Conservation (phyloP, 92 coral and sea anemone species). For the Epizoanthus scotinus region DNA sequence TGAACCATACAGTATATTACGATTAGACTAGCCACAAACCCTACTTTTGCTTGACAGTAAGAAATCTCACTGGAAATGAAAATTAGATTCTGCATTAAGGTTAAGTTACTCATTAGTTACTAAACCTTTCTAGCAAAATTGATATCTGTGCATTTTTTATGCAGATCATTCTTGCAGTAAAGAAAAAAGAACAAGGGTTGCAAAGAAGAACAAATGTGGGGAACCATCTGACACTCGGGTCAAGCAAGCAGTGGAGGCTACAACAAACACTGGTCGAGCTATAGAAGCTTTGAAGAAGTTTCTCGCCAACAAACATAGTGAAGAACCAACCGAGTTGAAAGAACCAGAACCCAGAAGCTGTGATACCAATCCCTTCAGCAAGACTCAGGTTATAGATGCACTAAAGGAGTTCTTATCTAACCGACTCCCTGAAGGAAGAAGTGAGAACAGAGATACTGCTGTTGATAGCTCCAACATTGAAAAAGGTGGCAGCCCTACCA, state of each 20-base stretch:
- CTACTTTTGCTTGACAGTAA: too few relatives aligned
- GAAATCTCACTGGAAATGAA: too few relatives aligned
- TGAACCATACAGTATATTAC: too few relatives aligned
- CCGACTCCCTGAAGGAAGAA: background rate
- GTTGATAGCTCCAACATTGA: background rate
- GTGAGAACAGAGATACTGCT: background rate
- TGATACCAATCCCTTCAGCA: background rate
- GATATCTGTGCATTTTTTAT: background rate
- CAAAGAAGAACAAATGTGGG: background rate
- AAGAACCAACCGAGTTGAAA: background rate
- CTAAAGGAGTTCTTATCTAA: constrained; percentile 16
- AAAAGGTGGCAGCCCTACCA: background rate
- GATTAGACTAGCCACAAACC: too few relatives aligned
- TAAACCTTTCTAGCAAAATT: too few relatives aligned
- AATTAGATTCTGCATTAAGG: too few relatives aligned
- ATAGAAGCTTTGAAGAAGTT: constrained; percentile 14
- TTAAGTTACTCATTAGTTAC: too few relatives aligned
- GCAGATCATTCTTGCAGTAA: background rate
- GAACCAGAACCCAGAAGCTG: background rate
- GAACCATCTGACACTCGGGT: background rate
- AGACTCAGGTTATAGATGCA: constrained; percentile 9
- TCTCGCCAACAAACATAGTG: constrained; percentile 13
- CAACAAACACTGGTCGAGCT: constrained; percentile 10
- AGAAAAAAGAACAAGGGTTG: background rate
- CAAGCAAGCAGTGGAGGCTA: background rate